phyloP scores from a whole-genome alignment of 2,113 vertebrate genomes.

The Regulus satrapa region DNA sequence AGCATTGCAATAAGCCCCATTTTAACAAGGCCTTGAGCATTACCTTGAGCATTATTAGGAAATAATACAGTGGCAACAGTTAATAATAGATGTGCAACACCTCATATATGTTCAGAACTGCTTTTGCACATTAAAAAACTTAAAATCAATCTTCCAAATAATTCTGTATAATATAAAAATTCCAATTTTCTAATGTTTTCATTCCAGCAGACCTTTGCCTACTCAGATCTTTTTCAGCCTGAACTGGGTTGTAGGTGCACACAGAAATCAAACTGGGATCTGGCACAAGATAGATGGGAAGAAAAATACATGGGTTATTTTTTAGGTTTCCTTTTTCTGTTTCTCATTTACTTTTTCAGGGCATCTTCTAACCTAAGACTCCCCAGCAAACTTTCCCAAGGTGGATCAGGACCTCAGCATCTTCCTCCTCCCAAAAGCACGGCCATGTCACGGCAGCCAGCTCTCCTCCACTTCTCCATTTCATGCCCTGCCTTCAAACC shows the following conservation, averaged over 20 bases:
- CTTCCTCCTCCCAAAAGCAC: not conserved
- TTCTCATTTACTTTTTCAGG: not conserved
- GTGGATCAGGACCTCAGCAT: not conserved
- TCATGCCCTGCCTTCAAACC: not conserved
- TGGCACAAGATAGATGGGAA: not conserved
- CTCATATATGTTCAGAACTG: not conserved
- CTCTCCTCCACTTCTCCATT: not conserved
- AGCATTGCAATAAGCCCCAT: not conserved
- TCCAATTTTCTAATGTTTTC: not conserved
- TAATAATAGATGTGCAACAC: not conserved
- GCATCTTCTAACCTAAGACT: not conserved
- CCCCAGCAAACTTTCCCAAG: not conserved
- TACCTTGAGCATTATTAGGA: not conserved
- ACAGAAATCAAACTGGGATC: not conserved
- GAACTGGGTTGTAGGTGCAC: not conserved
- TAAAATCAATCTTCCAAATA: not conserved
- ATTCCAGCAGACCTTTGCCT: not conserved
- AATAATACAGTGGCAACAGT: not conserved
- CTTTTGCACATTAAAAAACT: not conserved
- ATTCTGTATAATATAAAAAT: not conserved
- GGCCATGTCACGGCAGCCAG: accelerated
- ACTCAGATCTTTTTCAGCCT: not conserved
- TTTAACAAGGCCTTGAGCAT: not conserved
- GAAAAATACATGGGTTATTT: not conserved
- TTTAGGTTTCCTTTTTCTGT: not conserved